phyloP scores from a whole-genome alignment of 23 tunicate species.

The Styela clava region DNA sequence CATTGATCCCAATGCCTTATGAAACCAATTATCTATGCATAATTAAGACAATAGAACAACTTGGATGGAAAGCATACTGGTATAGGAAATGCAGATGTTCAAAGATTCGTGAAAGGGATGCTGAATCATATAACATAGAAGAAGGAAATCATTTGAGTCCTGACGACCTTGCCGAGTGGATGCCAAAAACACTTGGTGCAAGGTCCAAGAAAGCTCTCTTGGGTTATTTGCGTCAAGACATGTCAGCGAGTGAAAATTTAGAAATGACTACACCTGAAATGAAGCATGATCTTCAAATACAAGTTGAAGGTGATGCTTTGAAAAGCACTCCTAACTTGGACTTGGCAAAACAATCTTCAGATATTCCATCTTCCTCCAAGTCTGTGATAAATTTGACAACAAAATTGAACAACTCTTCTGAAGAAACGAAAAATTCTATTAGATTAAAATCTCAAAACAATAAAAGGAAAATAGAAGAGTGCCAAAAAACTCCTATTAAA shows the following conservation, averaged over 20 bases:
- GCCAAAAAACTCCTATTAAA: not conserved
- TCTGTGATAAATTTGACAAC: not conserved
- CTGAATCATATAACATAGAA: constrained; percentile 25
- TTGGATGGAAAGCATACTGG: constrained; percentile 91
- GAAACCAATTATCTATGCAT: constrained; percentile 77
- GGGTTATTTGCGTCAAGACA: not conserved
- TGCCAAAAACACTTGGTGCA: not conserved
- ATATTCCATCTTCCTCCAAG: not conserved
- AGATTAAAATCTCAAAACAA: not conserved
- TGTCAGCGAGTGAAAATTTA: not conserved
- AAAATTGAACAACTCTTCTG: not conserved
- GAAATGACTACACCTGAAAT: not conserved
- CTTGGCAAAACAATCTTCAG: not conserved
- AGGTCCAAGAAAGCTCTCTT: not conserved
- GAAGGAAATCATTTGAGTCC: not conserved
- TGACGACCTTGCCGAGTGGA: constrained; percentile 25
- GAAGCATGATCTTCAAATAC: not conserved
- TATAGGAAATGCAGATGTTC: constrained; percentile 71
- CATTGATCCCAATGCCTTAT: constrained; percentile 69
- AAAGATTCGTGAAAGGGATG: constrained; percentile 26
- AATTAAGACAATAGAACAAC: constrained; percentile 39
- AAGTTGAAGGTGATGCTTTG: not conserved
- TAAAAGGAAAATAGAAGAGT: not conserved
- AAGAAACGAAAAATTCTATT: not conserved
- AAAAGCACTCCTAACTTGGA: not conserved